Conservation (phyloP, 2,797 vertebrate genomes). For the Echiichthys vipera region DNA sequence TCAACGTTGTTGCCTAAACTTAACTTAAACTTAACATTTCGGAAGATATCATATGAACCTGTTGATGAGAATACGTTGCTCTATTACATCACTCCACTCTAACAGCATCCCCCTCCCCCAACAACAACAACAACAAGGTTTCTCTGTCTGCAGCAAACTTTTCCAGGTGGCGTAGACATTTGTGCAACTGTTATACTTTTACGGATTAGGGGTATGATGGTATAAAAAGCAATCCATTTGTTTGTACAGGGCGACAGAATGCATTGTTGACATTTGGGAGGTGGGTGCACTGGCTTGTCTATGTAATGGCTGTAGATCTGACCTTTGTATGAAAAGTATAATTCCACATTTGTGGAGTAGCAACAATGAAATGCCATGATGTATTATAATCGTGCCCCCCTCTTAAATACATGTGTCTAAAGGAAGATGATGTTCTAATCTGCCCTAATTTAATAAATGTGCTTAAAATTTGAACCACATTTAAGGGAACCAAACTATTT, state of each 20-base stretch:
- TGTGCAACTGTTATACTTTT: not conserved
- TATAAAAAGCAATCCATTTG: not conserved
- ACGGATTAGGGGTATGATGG: not conserved
- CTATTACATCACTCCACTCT: not conserved
- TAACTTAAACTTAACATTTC: too few relatives aligned
- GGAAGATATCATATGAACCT: too few relatives aligned
- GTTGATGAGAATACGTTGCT: too few relatives aligned
- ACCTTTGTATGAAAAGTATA: too few relatives aligned
- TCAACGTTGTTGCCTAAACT: too few relatives aligned
- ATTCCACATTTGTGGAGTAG: too few relatives aligned
- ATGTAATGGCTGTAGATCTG: too few relatives aligned
- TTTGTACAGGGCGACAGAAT: not conserved
- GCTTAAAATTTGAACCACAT: not conserved
- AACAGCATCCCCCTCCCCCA: not conserved
- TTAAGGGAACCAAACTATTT: not conserved
- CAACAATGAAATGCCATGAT: too few relatives aligned
- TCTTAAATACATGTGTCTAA: not conserved
- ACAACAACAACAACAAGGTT: too few relatives aligned
- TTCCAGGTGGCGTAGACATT: not conserved
- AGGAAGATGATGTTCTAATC: not conserved
- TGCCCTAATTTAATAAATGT: not conserved
- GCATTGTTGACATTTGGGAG: not conserved
- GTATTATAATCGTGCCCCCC: too few relatives aligned
- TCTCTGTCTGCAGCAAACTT: too few relatives aligned
- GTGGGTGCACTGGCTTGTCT: not conserved